A percentile compares a stretch with the other conserved stretches of the same genome.
These are phyloP conservation scores for Chironomus striatipennis DNA, from an alignment of 1,140 invertebrate genomes.

Conservation along the genomic window DNA sequence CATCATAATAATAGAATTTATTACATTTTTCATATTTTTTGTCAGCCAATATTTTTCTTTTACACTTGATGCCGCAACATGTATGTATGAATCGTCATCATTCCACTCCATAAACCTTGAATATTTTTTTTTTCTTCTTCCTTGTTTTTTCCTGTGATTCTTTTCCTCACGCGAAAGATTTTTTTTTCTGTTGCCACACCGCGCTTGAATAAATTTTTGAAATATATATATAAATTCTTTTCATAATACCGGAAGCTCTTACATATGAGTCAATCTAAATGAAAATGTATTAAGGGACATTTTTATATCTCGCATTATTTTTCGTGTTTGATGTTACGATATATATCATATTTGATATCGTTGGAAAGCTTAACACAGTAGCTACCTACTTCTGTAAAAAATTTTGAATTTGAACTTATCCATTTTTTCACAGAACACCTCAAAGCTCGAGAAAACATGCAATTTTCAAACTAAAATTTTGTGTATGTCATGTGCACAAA, in stretches of 20 bases:
- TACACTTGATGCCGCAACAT: not conserved
- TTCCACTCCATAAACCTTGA: constrained; percentile 16
- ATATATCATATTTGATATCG: no score
- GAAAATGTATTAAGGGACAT: no score
- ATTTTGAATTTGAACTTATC: no score
- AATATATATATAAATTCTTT: not conserved
- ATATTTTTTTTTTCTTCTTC: not conserved
- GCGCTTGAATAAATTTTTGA: constrained; percentile 12
- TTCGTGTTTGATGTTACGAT: no score
- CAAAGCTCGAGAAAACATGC: no score
- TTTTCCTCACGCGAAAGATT: constrained; percentile 11
- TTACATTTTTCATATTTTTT: constrained; percentile 22
- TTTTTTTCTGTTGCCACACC: not conserved
- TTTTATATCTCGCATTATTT: no score
- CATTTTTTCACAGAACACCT: no score
- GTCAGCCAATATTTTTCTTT: constrained; percentile 6
- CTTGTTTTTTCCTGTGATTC: constrained; percentile 21
- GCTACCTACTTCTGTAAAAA: no score
- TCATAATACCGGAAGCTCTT: not conserved
- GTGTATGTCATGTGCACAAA: no score
- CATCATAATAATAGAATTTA: constrained; percentile 23
- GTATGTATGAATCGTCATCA: not conserved
- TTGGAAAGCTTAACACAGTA: no score
- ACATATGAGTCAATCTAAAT: not conserved
- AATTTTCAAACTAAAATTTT: no score